Evolutionary conservation across 2,113 vertebrate genomes (phyloP).

Genomic region (Labeo rohita): DNA sequence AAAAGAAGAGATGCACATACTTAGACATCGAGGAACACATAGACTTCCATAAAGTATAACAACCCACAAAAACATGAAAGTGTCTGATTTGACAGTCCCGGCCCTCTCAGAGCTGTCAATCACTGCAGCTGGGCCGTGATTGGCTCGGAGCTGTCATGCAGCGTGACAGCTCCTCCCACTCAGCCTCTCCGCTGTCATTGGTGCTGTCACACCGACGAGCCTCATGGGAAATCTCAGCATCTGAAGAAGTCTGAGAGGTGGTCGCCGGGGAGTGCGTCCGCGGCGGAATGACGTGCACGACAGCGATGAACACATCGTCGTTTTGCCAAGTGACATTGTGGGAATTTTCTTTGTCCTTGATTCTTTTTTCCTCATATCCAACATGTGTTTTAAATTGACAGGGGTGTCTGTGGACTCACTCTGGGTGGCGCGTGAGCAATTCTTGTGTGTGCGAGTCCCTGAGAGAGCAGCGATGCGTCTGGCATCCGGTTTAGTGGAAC

Average conservation of each 20-base stretch:
- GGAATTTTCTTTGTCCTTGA: constrained; percentile 1
- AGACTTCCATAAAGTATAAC: background rate
- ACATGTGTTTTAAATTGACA: constrained; percentile 31
- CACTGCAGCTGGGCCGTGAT: constrained; percentile 27
- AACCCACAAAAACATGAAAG: background rate
- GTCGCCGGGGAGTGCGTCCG: constrained; percentile 26
- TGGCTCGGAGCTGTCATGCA: constrained; percentile 46
- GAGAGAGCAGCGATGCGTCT: background rate
- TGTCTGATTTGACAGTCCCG: background rate
- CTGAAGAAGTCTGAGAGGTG: constrained; percentile 18
- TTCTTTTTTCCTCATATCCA: background rate
- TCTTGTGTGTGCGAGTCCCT: background rate
- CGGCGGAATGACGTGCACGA: background rate
- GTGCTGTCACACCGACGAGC: constrained; percentile 20
- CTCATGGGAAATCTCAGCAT: constrained; percentile 42
- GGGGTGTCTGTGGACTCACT: constrained; percentile 9
- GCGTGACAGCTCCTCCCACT: constrained; percentile 46
- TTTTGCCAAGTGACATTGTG: constrained; percentile 18
- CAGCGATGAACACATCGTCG: constrained; percentile 12
- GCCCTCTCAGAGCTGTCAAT: constrained; percentile 12
- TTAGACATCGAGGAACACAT: background rate
- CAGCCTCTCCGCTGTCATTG: constrained; percentile 37
- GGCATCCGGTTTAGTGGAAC: constrained; percentile 30
- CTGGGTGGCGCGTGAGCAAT: background rate
- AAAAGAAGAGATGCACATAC: background rate